Evolutionary conservation across 2,113 vertebrate genomes (phyloP), one percentile per base, ranked within the genome.

Genomic region (Myxocyprinus asiaticus): DNA sequence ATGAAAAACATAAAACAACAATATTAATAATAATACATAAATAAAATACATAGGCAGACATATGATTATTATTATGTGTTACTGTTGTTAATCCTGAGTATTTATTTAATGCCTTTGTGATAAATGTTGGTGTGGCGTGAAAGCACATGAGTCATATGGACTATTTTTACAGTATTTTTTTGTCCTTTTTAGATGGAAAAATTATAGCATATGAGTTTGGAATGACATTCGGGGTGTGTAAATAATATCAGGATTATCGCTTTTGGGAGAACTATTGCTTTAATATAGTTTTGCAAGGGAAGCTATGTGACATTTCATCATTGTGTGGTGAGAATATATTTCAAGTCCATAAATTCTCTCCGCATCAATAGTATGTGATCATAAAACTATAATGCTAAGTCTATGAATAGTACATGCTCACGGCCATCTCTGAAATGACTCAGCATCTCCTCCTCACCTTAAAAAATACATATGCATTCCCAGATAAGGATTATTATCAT

Each of bases 391-490:
- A 22, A 53, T 61, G 53, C 75, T 50, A 42, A 14, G 17, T 15
- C 47, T 15, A 63, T 71, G 59, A 70, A 65, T 73, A 70, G 6
- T 69, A 44, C 44, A 17, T 79, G 9, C 8, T 72, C 7, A 12
- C 7, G 4, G 58, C 44, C 1, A 17, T 47, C 11, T 51, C n/a
- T 6, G 51, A 61, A 33, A 69, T 22, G 12, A 64, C 10, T 77
- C 61, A n/a, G 6, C 42, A 6, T 56, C 50, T 63, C 63, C 9
- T n/a, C n/a, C 22, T 33, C 22, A 33, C 59, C 5, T 42, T 58
- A 5, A 11, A 43, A 45, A 67, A 69, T 67, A 33, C 65, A 62
- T 44, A 76, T 55, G 17, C 62, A 14, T 65, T 82, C 15, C 43
- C 67, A 14, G 48, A 33, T 62, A 9, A 33, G 64, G 65, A 77